A percentile compares a stretch with the other conserved stretches of the same genome.
phyloP scores from a whole-genome alignment of 64 coral and sea anemone genomes.

The Exaiptasia diaphana region DNA sequence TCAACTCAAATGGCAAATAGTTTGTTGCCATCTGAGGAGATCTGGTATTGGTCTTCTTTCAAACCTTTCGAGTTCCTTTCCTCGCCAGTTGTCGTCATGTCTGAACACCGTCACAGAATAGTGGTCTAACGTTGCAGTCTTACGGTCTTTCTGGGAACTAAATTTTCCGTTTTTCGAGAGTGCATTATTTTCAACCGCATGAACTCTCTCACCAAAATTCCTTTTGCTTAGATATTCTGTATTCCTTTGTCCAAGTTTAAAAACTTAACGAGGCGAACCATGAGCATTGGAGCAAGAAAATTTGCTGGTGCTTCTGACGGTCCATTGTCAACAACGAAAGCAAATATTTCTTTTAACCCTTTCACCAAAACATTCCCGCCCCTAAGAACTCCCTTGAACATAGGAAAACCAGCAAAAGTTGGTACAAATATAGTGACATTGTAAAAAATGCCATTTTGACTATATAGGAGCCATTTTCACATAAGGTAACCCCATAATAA shows the following conservation, averaged over 20 bases:
- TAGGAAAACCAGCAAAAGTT: no score
- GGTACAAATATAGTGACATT: no score
- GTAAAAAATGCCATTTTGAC: no score
- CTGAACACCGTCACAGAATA: slow-evolving; percentile 6
- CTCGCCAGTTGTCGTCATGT: slow-evolving; percentile 14
- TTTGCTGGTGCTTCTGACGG: no score
- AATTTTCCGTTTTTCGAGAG: slow-evolving; percentile 5
- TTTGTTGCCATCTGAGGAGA: slow-evolving; percentile 15
- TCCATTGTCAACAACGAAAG: no score
- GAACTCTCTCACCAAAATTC: not conserved
- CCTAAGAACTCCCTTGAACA: no score
- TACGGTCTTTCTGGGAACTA: not conserved
- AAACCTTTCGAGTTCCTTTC: slow-evolving; percentile 11
- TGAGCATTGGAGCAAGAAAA: no score
- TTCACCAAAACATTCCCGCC: no score
- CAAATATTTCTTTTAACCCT: no score
- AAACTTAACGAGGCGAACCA: no score
- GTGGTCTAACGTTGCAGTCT: slow-evolving; percentile 18
- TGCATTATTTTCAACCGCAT: not conserved
- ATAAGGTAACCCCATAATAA: no score
- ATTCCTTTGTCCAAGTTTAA: not conserved
- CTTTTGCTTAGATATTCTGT: slow-evolving; percentile 4
- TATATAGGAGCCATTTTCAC: no score
- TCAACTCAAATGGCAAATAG: slow-evolving; percentile 35
- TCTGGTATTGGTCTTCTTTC: slow-evolving; percentile 16